Evolutionary conservation across 2,888 invertebrate species (phyloP).

Genomic region (Thera obeliscata): DNA sequence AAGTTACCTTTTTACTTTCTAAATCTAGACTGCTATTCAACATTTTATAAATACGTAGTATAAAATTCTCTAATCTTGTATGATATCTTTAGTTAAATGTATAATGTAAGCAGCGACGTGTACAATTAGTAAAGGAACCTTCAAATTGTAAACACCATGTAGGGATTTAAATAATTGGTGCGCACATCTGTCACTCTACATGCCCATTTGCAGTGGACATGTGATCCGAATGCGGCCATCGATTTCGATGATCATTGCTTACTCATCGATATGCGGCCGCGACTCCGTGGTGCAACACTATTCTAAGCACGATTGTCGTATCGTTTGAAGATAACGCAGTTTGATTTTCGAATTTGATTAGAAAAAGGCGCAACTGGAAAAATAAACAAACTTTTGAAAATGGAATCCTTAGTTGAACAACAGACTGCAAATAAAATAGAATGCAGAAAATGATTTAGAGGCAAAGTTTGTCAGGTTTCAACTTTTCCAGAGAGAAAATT

Average conservation of each 20-base stretch:
- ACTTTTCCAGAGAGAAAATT: background rate
- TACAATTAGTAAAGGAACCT: constrained; percentile 3
- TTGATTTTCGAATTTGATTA: constrained; percentile 22
- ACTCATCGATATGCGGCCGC: constrained; percentile 38
- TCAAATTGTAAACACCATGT: constrained; percentile 13
- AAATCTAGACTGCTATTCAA: constrained; percentile 12
- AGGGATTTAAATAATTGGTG: constrained; percentile 28
- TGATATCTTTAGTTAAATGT: too few species aligned
- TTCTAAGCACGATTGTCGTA: constrained; percentile 46
- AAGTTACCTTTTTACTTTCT: constrained; percentile 32
- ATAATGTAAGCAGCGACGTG: too few species aligned
- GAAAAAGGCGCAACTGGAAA: background rate
- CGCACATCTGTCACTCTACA: constrained; percentile 33
- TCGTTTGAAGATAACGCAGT: constrained; percentile 30
- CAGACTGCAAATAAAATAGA: background rate
- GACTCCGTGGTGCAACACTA: constrained; percentile 42
- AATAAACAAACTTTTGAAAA: constrained; percentile 2
- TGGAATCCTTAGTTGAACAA: background rate
- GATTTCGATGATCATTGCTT: constrained; percentile 23
- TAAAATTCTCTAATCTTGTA: background rate
- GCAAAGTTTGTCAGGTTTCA: background rate
- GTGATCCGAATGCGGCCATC: constrained; percentile 39
- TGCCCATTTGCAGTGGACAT: constrained; percentile 30
- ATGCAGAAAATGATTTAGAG: background rate
- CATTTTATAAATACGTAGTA: background rate